phyloP scores from a whole-genome alignment of 2,113 vertebrate species.

The Zingel zingel region DNA sequence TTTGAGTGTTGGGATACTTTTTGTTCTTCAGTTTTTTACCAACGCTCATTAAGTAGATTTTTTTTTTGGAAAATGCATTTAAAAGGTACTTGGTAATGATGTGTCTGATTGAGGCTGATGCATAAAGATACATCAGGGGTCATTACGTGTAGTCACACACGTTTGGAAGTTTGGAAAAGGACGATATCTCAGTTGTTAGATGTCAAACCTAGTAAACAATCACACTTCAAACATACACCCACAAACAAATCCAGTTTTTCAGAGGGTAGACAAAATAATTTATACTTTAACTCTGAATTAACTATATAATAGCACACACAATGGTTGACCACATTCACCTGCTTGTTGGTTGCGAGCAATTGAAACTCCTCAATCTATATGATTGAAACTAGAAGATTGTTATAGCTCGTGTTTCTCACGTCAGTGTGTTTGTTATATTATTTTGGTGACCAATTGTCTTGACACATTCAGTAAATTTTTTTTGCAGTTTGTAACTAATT shows the following conservation, averaged over 20 bases:
- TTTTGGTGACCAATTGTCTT: background rate
- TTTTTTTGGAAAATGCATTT: background rate
- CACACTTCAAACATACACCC: background rate
- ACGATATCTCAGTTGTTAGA: background rate
- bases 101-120: background rate
- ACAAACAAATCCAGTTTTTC: background rate
- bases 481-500: background rate
- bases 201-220: background rate
- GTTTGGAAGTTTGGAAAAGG: background rate
- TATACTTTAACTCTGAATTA: background rate
- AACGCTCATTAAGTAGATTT: background rate
- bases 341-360: background rate
- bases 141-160: background rate
- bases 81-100: background rate
- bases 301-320: constrained; percentile 12
- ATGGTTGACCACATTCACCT: background rate
- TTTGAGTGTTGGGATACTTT: background rate
- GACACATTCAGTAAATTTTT: background rate
- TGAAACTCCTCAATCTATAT: background rate
- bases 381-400: background rate
- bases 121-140: background rate
- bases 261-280: background rate
- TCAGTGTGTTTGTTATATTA: background rate
- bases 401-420: background rate
- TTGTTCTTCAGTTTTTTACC: background rate